phyloP scores from a whole-genome alignment of 2,113 vertebrate species.

The Gopherus flavomarginatus region DNA sequence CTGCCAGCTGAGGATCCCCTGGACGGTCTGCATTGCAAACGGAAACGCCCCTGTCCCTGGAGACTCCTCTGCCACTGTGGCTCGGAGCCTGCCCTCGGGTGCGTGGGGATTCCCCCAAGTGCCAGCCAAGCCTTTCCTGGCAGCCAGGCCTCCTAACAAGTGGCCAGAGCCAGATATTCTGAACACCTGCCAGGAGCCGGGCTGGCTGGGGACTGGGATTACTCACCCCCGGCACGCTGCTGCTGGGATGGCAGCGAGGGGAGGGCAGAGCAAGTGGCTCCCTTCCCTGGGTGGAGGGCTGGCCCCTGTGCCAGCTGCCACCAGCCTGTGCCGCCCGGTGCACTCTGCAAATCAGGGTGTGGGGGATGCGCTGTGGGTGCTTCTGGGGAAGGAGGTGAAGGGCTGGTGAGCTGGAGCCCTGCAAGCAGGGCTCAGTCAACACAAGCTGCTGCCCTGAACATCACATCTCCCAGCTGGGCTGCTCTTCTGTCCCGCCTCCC shows the following conservation, averaged over 20 bases:
- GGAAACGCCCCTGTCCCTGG: no score
- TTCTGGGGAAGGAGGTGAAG: no score
- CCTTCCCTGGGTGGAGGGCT: no score
- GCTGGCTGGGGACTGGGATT: not conserved
- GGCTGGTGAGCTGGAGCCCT: no score
- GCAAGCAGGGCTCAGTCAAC: no score
- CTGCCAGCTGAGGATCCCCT: not conserved
- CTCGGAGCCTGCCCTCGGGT: no score
- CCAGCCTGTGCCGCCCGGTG: not conserved
- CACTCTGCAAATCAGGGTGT: not conserved
- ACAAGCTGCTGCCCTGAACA: not conserved
- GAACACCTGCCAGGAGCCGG: not conserved
- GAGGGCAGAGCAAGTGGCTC: not conserved
- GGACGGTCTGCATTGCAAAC: not conserved
- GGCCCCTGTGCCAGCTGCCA: no score
- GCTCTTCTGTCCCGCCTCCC: no score
- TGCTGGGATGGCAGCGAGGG: no score
- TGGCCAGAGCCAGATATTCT: not conserved
- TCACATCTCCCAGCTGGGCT: no score
- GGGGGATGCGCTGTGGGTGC: no score
- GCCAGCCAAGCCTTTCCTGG: not conserved
- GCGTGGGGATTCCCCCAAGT: not conserved
- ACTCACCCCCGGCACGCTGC: no score
- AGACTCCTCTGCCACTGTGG: not conserved
- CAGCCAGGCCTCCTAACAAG: not conserved